A percentile compares a stretch with the other conserved stretches of the same genome.
These are phyloP conservation scores for Eleutherodactylus coqui DNA, from an alignment of 2,797 vertebrate species.

Conservation along the genomic window DNA sequence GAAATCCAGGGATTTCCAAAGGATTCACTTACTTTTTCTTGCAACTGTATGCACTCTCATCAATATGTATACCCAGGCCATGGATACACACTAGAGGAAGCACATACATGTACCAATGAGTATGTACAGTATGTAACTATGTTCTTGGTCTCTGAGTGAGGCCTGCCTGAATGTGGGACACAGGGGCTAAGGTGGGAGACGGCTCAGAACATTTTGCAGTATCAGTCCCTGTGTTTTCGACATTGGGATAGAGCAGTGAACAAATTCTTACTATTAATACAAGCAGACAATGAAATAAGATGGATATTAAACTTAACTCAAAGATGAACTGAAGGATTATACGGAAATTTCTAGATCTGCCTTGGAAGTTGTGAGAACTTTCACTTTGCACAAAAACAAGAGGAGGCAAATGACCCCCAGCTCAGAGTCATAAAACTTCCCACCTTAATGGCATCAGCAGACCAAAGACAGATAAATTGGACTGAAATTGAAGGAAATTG, in stretches of 20 bases:
- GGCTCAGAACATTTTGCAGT: background rate
- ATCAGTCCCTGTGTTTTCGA: background rate
- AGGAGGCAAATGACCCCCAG: background rate
- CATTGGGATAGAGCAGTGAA: background rate
- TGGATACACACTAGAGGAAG: no score
- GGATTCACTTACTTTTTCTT: no score
- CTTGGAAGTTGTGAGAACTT: background rate
- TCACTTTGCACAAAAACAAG: background rate
- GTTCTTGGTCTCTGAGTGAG: no score
- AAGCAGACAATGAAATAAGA: background rate
- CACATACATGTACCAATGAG: no score
- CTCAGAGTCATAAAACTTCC: background rate
- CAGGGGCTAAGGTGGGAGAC: background rate
- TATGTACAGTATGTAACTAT: no score
- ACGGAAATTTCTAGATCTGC: background rate
- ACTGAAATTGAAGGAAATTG: conserved; percentile 36
- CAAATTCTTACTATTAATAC: background rate
- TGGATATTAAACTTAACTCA: background rate
- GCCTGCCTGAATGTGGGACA: no score
- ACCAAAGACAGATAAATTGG: conserved; percentile 39
- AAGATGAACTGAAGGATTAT: background rate
- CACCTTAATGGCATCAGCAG: conserved; percentile 5
- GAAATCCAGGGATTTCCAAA: no score
- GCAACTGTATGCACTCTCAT: no score
- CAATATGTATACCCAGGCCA: no score